phyloP scores from a whole-genome alignment of 2,113 vertebrate species.

The Anarhynchus alexandrinus region DNA sequence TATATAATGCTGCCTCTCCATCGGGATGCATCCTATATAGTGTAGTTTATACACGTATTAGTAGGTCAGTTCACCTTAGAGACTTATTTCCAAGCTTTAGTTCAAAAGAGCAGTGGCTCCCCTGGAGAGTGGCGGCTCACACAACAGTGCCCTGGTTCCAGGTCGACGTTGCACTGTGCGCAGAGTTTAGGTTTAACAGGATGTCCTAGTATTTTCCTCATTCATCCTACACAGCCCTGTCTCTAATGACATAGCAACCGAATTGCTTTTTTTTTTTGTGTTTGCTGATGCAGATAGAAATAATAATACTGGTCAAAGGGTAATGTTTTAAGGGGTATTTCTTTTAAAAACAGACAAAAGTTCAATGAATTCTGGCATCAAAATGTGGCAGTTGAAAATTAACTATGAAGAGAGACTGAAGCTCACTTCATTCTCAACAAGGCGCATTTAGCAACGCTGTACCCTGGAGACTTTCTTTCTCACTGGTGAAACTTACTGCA shows the following conservation, averaged over 20 bases:
- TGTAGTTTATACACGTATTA: background rate
- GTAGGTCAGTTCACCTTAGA: background rate
- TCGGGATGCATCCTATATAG: accelerated
- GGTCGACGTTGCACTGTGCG: accelerated
- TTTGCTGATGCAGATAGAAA: background rate
- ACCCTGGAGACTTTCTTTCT: background rate
- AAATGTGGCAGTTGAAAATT: background rate
- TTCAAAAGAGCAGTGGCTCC: background rate
- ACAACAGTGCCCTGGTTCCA: background rate
- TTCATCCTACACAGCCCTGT: accelerated
- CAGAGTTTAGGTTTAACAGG: background rate
- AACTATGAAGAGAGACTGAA: background rate
- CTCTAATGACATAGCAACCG: background rate
- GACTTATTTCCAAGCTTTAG: background rate
- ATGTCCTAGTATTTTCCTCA: background rate
- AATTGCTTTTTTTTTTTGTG: background rate
- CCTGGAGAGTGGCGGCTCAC: background rate
- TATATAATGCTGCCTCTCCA: accelerated
- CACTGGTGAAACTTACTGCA: background rate
- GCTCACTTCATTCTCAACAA: background rate
- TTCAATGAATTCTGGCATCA: background rate
- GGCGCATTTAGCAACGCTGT: background rate
- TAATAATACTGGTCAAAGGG: background rate
- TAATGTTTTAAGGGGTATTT: background rate
- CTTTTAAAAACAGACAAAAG: background rate